These are phyloP conservation scores for Drosophila demipolita DNA, from an alignment of 2,888 invertebrate species.

Conservation along the genomic window DNA sequence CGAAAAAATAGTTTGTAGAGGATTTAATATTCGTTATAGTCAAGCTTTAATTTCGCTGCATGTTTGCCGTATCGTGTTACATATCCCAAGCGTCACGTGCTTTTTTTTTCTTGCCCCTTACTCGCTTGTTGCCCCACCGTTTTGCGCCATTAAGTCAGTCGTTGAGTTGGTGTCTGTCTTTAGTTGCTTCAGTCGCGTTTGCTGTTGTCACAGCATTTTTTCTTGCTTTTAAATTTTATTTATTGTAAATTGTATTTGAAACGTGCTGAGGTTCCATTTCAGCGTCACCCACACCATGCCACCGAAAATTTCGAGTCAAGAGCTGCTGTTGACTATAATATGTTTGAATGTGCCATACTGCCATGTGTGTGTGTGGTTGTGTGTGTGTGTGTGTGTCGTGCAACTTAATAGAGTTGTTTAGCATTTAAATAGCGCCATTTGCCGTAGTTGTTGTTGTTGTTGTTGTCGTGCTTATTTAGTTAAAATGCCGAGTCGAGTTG, in stretches of 20 bases:
- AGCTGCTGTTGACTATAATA: constrained; percentile 55
- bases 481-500: constrained; percentile 60
- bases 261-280: constrained; percentile 78
- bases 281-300: constrained; percentile 3
- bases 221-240: constrained; percentile 79
- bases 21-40: constrained; percentile 8
- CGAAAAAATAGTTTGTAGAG: constrained; percentile 1
- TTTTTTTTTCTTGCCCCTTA: constrained; percentile 33
- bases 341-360: constrained; percentile 30
- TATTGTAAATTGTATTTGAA: constrained; percentile 81
- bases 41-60: background rate
- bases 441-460: constrained; percentile 46
- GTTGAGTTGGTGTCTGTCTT: constrained; percentile 42
- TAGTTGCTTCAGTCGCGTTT: constrained; percentile 30
- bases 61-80: constrained; percentile 48
- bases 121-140: background rate
- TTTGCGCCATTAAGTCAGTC: constrained; percentile 62
- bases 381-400: constrained; percentile 66
- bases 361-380: constrained; percentile 33
- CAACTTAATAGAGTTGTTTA: constrained; percentile 80
- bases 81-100: constrained; percentile 68
- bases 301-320: constrained; percentile 41
- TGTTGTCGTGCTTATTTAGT: constrained; percentile 70
- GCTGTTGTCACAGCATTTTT: constrained; percentile 61
- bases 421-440: constrained; percentile 78